phyloP scores from a whole-genome alignment of 2,888 invertebrate species.

The Willowsia nigromaculata region DNA sequence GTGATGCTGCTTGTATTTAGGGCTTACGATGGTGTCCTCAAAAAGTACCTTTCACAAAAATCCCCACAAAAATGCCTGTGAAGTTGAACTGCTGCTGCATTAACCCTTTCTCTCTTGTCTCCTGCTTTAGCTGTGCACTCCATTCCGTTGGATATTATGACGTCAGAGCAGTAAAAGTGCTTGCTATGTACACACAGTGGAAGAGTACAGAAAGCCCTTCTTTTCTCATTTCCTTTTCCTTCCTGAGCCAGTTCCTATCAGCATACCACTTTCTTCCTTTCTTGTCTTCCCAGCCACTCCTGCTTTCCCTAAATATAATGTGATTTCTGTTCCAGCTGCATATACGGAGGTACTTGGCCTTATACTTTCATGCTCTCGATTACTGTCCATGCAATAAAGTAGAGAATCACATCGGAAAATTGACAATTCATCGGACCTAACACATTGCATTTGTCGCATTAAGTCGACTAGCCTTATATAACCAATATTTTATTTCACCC shows the following conservation, averaged over 20 bases:
- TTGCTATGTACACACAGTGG: neutral
- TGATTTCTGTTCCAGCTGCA: neutral
- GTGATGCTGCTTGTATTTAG: no score
- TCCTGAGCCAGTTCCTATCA: slow-evolving; percentile 11
- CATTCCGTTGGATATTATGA: neutral
- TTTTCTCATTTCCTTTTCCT: slow-evolving; percentile 58
- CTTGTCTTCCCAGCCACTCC: neutral
- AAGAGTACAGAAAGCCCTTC: slow-evolving; percentile 38
- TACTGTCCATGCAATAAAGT: no score
- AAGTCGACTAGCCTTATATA: no score
- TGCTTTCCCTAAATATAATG: neutral
- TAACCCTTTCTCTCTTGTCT: neutral
- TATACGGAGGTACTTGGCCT: no score
- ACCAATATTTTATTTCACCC: no score
- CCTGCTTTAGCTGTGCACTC: neutral
- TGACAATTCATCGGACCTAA: no score
- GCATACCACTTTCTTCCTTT: neutral
- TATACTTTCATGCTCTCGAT: no score
- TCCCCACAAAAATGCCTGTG: neutral
- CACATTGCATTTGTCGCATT: no score
- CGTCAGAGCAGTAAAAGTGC: slow-evolving; percentile 24
- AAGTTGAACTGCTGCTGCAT: neutral
- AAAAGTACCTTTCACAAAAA: neutral
- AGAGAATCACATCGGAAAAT: no score
- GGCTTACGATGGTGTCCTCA: no score